A percentile compares a stretch with the other conserved stretches of the same genome.
phyloP scores from a whole-genome alignment of 2,113 vertebrate species.

The Hydrochoerus hydrochaeris region DNA sequence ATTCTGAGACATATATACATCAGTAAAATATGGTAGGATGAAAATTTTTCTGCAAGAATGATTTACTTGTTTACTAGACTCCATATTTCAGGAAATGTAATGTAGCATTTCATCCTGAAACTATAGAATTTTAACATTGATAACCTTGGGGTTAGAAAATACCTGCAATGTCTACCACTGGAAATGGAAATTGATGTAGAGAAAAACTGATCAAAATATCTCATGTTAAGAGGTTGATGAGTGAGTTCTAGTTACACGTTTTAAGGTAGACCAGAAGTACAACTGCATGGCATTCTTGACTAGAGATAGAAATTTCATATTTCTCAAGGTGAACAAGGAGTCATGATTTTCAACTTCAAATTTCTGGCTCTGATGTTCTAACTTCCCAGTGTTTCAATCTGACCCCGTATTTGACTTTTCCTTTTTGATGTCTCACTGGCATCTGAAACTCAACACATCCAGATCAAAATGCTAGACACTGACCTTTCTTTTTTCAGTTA shows the following conservation, averaged over 20 bases:
- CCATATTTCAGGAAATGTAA: not conserved
- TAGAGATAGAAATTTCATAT: not conserved
- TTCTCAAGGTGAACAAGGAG: not conserved
- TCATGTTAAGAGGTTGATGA: not conserved
- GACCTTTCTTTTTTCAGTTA: not conserved
- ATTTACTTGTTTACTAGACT: not conserved
- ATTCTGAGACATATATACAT: not conserved
- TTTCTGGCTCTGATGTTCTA: not conserved
- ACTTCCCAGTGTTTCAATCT: not conserved
- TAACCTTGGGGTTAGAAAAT: not conserved
- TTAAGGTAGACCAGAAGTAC: not conserved
- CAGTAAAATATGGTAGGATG: not conserved
- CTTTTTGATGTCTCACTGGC: not conserved
- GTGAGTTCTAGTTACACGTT: not conserved
- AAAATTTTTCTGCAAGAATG: not conserved
- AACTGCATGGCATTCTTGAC: not conserved
- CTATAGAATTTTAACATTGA: not conserved
- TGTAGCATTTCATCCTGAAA: not conserved
- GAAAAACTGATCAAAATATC: not conserved
- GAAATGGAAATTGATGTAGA: not conserved
- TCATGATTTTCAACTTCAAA: not conserved
- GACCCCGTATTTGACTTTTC: not conserved
- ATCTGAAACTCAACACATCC: not conserved
- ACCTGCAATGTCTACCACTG: rapidly evolving
- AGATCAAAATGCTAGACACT: not conserved